Evolutionary conservation across 1,140 invertebrate species (phyloP), one percentile per base, ranked within the genome.

Genomic region (Cydia amplana): DNA sequence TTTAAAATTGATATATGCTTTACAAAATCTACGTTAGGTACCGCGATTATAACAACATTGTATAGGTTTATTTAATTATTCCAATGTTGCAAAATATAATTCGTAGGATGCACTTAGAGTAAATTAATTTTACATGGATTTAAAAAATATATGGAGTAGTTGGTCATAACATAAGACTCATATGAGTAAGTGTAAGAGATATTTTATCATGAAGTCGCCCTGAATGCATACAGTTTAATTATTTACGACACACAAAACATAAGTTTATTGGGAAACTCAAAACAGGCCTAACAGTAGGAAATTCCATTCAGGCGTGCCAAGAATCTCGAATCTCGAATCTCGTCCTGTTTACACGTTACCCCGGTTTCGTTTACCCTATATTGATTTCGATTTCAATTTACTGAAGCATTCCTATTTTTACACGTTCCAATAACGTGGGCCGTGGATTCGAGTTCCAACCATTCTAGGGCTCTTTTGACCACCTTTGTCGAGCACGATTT

Each of bases 321-420:
- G 55, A 5, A 23, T 60, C 55, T 60, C 2, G 10, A 60, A 60
- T 28, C 28, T n/a, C n/a, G n/a, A n/a, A n/a, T 60, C 51, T 23
- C 55, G 55, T 60, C 55, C 55, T 60, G 55, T 60, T 60, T 60
- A 60, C 55, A 60, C 55, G 12, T 60, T 60, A 23, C 55, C 55
- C 20, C 9, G 20, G 20, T 60, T 23, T 23, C 55, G 55, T 23
- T 20, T 60, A 60, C 20, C 55, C 55, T 23, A 60, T 60, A 60
- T 23, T 10, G 55, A 60, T 60, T 60, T 60, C 55, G 55, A 60
- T 60, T 60, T 60, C 55, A 60, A 60, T 60, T 60, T 23, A 60
- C 55, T 60, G 18, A 60, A 60, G 18, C 18, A 23, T 60, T 60
- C 55, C 18, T 60, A 60, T 60, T 60, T 60, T 60, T 60, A 23